These are phyloP conservation scores for Spea multiplicata DNA, from an alignment of 2,113 vertebrate species.

Conservation along the genomic window DNA sequence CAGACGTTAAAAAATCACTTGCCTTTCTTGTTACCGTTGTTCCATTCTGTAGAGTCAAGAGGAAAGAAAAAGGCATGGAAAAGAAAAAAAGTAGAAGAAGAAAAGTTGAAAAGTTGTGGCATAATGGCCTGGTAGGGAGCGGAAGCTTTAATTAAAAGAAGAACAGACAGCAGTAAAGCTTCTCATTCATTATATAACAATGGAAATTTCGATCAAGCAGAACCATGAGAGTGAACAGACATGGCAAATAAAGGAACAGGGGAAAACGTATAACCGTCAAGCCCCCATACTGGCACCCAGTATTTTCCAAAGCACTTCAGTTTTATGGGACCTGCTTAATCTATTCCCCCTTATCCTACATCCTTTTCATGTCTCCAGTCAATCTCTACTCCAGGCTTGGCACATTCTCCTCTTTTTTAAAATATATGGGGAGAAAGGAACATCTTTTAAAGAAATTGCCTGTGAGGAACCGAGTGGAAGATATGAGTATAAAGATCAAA, in stretches of 20 bases:
- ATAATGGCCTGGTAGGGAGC: slow-evolving; percentile 66
- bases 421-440: background rate
- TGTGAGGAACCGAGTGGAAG: slow-evolving; percentile 14
- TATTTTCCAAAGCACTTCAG: slow-evolving; percentile 52
- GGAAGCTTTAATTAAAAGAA: slow-evolving; percentile 81
- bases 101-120: slow-evolving; percentile 57
- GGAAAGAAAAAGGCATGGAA: slow-evolving; percentile 29
- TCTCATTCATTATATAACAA: slow-evolving; percentile 75
- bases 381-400: slow-evolving; percentile 29
- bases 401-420: slow-evolving; percentile 31
- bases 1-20: slow-evolving; percentile 10
- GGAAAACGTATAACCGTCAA: slow-evolving; percentile 62
- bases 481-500: slow-evolving; percentile 21
- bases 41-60: slow-evolving; percentile 20
- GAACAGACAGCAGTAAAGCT: slow-evolving; percentile 68
- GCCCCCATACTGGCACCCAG: slow-evolving; percentile 56
- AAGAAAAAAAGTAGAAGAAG: slow-evolving; percentile 62
- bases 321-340: slow-evolving; percentile 49
- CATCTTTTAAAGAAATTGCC: slow-evolving; percentile 40
- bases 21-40: slow-evolving; percentile 20
- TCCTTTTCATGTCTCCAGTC: slow-evolving; percentile 25
- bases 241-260: slow-evolving; percentile 67
- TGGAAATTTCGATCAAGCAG: slow-evolving; percentile 71
- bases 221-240: slow-evolving; percentile 66
- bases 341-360: slow-evolving; percentile 3